Conservation (phyloP, 35 echinoderm and acorn worm genomes). For the Holothuria glaberrima region DNA sequence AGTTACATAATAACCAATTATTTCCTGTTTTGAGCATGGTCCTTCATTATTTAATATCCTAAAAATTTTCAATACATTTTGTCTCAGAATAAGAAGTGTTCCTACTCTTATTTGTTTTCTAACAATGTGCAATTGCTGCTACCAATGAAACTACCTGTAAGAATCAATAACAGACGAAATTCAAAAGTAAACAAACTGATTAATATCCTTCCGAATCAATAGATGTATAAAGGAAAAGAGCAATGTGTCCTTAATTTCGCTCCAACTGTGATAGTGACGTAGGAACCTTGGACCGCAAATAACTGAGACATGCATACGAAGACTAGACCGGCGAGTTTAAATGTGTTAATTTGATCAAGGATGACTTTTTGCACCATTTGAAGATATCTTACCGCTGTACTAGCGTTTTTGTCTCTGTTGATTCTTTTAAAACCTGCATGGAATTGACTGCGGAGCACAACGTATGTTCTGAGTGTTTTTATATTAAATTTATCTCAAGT, state of each 20-base stretch:
- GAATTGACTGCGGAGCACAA: background rate
- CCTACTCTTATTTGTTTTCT: too few species aligned
- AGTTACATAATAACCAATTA: too few species aligned
- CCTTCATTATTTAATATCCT: too few species aligned
- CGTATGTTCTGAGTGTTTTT: conserved; percentile 20
- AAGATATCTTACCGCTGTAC: conserved; percentile 14
- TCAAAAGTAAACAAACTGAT: conserved; percentile 47
- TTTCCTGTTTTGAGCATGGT: too few species aligned
- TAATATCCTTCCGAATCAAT: conserved; percentile 17
- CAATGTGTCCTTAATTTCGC: conserved; percentile 45
- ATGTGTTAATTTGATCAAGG: conserved; percentile 52
- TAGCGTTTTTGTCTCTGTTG: background rate
- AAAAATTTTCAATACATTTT: too few species aligned
- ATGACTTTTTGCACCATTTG: conserved; percentile 47
- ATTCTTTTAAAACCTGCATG: conserved; percentile 10
- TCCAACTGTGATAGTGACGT: conserved; percentile 22
- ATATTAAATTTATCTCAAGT: conserved; percentile 36
- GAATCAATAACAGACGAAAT: conserved; percentile 44
- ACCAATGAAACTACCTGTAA: background rate
- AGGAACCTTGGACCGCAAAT: background rate
- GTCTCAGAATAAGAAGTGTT: too few species aligned
- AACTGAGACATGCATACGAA: background rate
- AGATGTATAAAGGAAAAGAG: background rate
- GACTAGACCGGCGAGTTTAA: conserved; percentile 24
- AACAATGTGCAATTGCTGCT: too few species aligned